Evolutionary conservation across 2,113 vertebrate genomes (phyloP), one percentile per base, ranked within the genome.

Genomic region (Scolopax mira): DNA sequence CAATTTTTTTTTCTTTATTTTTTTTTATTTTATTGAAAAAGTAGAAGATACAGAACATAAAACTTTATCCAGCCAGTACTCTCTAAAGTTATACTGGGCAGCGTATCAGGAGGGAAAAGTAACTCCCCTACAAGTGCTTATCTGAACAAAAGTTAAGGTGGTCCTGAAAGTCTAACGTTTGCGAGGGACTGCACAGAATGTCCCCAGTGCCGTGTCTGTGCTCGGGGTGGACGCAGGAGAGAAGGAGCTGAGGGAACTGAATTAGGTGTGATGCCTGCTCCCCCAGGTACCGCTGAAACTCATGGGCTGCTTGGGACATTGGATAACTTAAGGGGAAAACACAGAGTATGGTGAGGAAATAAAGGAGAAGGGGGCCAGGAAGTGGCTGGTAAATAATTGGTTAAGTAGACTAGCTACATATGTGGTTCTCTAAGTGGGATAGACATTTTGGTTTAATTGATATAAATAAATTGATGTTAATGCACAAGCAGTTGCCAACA

Each of bases 171-270:
- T 33, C 22, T 78, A 28, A 15, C 33, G 25, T 58, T 85, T 71
- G 37, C 9, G 30, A 44, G 28, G 27, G 61, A 51, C 27, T 4
- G 7, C n/a, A 11, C 8, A n/a, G 58, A 83, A 51, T 79, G 79
- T 79, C 71, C 35, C 19, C 18, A 24, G 44, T 46, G 52, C 52
- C 6, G 0, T 9, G 13, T 41, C 31, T 62, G 44, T 55, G 33
- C 25, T 67, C 5, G 4, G 48, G 25, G 16, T 8, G 10, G 41
- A 23, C 0, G 0, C 1, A 3, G 58, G 12, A 17, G 25, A 64
- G 48, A 30, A 13, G 25, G 51, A 31, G 55, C 46, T 41, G 55
- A 54, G 48, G 49, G 39, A 51, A 16, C 35, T 82, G 37, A 81
- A 13, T 12, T 33, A 13, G 25, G 5, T 51, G 23, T 72, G 39